phyloP scores from a whole-genome alignment of 2,888 invertebrate genomes.

The Drosophila silvestris region DNA sequence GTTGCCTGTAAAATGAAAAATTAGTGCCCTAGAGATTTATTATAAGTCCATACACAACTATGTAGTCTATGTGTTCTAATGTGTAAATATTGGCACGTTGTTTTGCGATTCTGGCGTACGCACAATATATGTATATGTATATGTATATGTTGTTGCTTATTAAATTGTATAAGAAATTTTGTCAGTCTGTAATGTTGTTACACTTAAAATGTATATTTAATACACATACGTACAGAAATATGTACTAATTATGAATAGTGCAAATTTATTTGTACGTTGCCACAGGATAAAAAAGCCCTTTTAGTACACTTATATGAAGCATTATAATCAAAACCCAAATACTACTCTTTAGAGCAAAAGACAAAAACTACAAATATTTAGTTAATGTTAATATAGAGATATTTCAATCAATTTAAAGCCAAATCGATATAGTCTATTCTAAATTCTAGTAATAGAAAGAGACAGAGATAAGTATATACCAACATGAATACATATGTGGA shows the following conservation, averaged over 20 bases:
- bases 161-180: slow-evolving; percentile 15
- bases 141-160: slow-evolving; percentile 61
- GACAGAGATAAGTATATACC: slow-evolving; percentile 6
- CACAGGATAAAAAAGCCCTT: background rate
- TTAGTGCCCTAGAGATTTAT: slow-evolving; percentile 61
- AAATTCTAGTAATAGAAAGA: slow-evolving; percentile 28
- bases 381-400: slow-evolving; percentile 12
- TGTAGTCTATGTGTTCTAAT: slow-evolving; percentile 7
- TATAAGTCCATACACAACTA: slow-evolving; percentile 11
- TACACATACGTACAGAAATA: background rate
- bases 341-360: slow-evolving; percentile 4
- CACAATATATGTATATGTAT: slow-evolving; percentile 15
- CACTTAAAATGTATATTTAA: slow-evolving; percentile 54
- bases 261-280: slow-evolving; percentile 4
- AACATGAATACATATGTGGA: background rate
- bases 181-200: slow-evolving; percentile 50
- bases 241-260: slow-evolving; percentile 3
- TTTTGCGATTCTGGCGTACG: slow-evolving; percentile 22
- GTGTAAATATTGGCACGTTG: slow-evolving; percentile 16
- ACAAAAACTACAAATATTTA: slow-evolving; percentile 14
- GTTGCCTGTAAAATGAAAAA: slow-evolving; percentile 42
- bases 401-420: slow-evolving; percentile 17
- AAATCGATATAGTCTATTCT: slow-evolving; percentile 47
- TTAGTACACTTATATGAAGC: slow-evolving; percentile 7
- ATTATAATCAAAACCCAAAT: slow-evolving; percentile 15